Evolutionary conservation across 2,888 invertebrate genomes (phyloP), one percentile per base, ranked within the genome.

Genomic region (Dromius quadrimaculatus): DNA sequence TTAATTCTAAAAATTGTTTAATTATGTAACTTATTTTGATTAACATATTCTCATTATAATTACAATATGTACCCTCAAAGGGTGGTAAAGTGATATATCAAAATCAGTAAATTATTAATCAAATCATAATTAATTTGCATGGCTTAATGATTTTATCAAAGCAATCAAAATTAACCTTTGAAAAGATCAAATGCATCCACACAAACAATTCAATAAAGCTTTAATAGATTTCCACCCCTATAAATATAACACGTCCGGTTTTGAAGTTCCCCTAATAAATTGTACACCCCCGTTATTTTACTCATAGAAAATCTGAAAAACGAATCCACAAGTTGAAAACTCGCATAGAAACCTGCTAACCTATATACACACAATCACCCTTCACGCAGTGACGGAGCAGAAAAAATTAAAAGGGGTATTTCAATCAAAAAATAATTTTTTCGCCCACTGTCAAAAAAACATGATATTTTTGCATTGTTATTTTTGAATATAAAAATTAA

Each of bases 291-390:
- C 1, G 11, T 15, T 41, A 41, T 41, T 41, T 41, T 41, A 41
- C 41, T 5, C 41, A 15, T 8, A 41, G 41, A 41, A 41, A 15
- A 41, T 41, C 41, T 41, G 41, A 41, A 41, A 41, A 41, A 41
- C 41, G 41, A 41, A 15, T 41, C 41, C 15, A 41, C 41, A 41
- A 41, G 41, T 41, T 41, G 41, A 41, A 41, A 41, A 41, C 41
- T 41, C 15, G 41, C 41, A 41, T 15, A 41, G 15, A 41, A 15
- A 41, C 41, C 41, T 15, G 41, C 41, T 41, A 41, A 41, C 41
- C 41, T 41, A 41, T 41, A 41, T 41, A 9, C 15, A 41, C 41
- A n/a, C n/a, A n/a, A n/a, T 41, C 15, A 15, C 15, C 15, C 41
- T 8, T 3, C 6, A 13, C 4, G 15, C 41, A 41, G 13, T 6